These are phyloP conservation scores for Harpagifer antarcticus DNA, from an alignment of 2,797 vertebrate species.

Conservation along the genomic window DNA sequence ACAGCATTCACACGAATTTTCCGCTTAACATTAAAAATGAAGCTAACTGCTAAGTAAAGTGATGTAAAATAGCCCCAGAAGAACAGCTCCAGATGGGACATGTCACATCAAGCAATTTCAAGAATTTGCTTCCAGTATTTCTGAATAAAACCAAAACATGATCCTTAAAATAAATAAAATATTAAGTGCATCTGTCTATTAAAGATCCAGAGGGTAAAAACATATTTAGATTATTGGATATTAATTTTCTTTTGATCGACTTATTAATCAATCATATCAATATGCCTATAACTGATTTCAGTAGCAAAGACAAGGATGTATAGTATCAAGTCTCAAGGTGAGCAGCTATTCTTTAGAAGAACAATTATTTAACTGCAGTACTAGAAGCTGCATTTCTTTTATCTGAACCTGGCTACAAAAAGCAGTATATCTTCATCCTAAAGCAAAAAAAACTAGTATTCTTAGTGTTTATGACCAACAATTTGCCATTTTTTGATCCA, in stretches of 20 bases:
- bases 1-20: too few relatives aligned
- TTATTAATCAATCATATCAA: neutral
- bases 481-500: conserved; percentile 32
- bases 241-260: neutral
- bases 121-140: neutral
- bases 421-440: neutral
- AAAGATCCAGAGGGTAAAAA: neutral
- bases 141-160: neutral
- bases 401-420: conserved; percentile 12
- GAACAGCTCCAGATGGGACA: conserved; percentile 10
- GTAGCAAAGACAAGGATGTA: neutral
- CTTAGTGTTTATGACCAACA: neutral
- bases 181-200: neutral
- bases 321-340: neutral
- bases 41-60: conserved; percentile 6
- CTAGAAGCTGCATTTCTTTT: neutral
- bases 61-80: conserved; percentile 8
- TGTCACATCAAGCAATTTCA: conserved; percentile 15
- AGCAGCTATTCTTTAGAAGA: neutral
- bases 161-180: neutral
- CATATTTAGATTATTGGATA: neutral
- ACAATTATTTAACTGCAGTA: conserved; percentile 1
- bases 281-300: neutral
- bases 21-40: neutral
- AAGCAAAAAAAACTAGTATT: neutral